phyloP scores from a whole-genome alignment of 2,888 invertebrate genomes.

The Ctenicera cuprea region DNA sequence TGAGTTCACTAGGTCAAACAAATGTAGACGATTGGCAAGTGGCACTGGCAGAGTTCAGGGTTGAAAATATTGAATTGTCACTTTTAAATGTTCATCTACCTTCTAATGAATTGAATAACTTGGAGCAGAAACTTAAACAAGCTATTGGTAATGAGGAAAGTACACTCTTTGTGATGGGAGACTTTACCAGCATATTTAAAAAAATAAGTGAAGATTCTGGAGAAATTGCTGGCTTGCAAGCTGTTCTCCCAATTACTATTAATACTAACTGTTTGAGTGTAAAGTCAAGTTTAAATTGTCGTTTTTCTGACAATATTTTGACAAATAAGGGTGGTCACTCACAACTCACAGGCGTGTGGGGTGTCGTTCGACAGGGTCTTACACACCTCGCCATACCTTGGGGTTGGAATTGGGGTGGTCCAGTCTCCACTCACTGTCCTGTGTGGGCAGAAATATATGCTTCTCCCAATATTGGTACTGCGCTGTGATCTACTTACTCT shows the following conservation, averaged over 20 bases:
- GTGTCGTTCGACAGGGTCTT: slow-evolving; percentile 82
- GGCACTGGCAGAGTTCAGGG: slow-evolving; percentile 72
- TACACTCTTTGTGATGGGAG: slow-evolving; percentile 66
- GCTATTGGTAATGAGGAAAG: slow-evolving; percentile 58
- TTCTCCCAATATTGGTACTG: slow-evolving; percentile 61
- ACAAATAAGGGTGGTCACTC: slow-evolving; percentile 61
- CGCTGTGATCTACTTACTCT: slow-evolving; percentile 66
- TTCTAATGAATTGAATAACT: slow-evolving; percentile 28
- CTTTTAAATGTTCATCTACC: slow-evolving; percentile 71
- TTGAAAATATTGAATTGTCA: slow-evolving; percentile 73
- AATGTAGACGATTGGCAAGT: slow-evolving; percentile 46
- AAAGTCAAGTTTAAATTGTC: slow-evolving; percentile 52
- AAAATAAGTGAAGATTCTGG: slow-evolving; percentile 52
- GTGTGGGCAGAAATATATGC: slow-evolving; percentile 83
- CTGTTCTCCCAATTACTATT: slow-evolving; percentile 63
- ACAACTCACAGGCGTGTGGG: slow-evolving; percentile 75
- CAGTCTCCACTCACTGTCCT: slow-evolving; percentile 84
- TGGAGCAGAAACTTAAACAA: slow-evolving; percentile 43
- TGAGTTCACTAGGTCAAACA: slow-evolving; percentile 44
- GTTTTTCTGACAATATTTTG: slow-evolving; percentile 60
- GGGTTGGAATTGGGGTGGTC: slow-evolving; percentile 91
- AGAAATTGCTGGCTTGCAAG: slow-evolving; percentile 62
- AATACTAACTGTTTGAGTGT: slow-evolving; percentile 62
- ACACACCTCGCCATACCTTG: slow-evolving; percentile 86
- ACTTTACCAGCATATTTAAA: slow-evolving; percentile 62